Evolutionary conservation across 2,113 vertebrate species (phyloP).

Genomic region (Lophotis ruficrista): DNA sequence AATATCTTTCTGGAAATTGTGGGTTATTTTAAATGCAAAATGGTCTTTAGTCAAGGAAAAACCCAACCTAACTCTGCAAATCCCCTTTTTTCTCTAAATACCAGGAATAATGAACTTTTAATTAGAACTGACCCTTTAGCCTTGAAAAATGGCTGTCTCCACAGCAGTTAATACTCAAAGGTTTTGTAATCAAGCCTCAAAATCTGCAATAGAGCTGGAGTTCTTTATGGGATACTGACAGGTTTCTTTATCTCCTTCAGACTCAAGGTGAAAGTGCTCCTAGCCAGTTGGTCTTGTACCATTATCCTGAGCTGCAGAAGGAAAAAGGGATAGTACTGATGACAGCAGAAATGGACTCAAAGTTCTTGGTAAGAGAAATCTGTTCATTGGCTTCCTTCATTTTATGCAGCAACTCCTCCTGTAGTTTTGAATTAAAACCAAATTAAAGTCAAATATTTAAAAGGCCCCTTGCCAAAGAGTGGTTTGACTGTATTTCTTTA

Average conservation of each 20-base stretch:
- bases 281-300: constrained; percentile 92
- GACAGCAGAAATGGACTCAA: constrained; percentile 92
- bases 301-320: constrained; percentile 90
- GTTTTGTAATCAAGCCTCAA: background rate
- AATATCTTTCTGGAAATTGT: background rate
- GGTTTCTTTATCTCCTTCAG: constrained; percentile 68
- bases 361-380: constrained; percentile 83
- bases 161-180: background rate
- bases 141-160: background rate
- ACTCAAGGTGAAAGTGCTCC: constrained; percentile 85
- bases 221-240: background rate
- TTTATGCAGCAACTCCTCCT: background rate
- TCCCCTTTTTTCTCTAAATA: background rate
- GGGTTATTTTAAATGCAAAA: background rate
- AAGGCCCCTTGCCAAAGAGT: background rate
- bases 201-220: background rate
- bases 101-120: background rate
- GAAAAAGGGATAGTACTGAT: constrained; percentile 93
- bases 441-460: background rate
- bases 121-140: background rate
- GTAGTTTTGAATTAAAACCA: background rate
- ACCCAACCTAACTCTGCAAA: background rate
- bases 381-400: background rate
- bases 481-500: background rate
- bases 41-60: background rate